Evolutionary conservation across 2,797 vertebrate species (phyloP).

Genomic region (Melopsittacus undulatus): DNA sequence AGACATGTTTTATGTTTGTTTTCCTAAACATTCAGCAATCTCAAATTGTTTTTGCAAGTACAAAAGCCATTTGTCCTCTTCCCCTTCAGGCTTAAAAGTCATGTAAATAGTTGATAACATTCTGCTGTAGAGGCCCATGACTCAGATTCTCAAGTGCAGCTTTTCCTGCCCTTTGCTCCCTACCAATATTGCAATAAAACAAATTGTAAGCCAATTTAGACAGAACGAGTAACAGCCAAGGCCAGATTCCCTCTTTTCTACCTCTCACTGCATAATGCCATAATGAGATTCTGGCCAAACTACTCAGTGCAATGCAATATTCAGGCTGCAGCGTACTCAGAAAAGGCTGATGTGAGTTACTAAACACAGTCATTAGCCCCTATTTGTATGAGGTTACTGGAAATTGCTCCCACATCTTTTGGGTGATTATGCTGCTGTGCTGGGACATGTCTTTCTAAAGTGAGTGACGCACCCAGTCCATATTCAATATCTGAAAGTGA

Average conservation of each 20-base stretch:
- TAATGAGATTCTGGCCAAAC: constrained; percentile 35
- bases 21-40: not conserved
- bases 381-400: not conserved
- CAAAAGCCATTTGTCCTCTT: not conserved
- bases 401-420: not conserved
- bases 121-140: not conserved
- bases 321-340: not conserved
- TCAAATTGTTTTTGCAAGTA: not conserved
- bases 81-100: not conserved
- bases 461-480: not conserved
- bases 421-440: not conserved
- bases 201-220: constrained; percentile 9
- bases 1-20: not conserved
- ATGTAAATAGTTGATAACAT: not conserved
- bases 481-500: not conserved
- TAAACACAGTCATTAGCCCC: constrained; percentile 9
- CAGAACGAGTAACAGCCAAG: not conserved
- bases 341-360: not conserved
- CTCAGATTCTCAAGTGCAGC: constrained; percentile 31
- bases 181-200: not conserved
- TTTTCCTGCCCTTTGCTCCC: constrained; percentile 19
- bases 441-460: not conserved
- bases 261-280: constrained; percentile 6
- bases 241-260: constrained; percentile 20
- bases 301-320: not conserved